These are phyloP conservation scores for Listrodromus nycthemerus DNA, from an alignment of 2,888 invertebrate species.

Conservation along the genomic window DNA sequence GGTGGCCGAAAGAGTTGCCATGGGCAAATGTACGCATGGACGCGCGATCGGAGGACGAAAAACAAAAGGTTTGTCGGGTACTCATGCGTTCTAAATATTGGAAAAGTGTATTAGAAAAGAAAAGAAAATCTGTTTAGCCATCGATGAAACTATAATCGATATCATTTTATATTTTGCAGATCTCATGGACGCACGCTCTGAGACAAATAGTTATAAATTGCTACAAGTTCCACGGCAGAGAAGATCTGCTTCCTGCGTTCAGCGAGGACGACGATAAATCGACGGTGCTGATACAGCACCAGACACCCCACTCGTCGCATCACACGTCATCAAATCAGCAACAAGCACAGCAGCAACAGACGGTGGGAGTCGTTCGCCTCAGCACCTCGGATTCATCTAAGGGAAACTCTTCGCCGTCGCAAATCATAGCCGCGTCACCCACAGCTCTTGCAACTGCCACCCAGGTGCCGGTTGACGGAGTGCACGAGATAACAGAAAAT, in stretches of 20 bases:
- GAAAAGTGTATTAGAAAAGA: constrained; percentile 7
- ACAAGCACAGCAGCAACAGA: constrained; percentile 78
- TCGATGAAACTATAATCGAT: too few relatives aligned
- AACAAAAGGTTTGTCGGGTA: constrained; percentile 91
- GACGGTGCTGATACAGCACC: constrained; percentile 86
- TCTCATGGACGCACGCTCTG: constrained; percentile 98
- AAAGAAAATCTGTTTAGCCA: background rate
- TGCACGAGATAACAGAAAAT: constrained; percentile 68
- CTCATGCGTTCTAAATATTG: constrained; percentile 19
- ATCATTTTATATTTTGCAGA: constrained; percentile 86
- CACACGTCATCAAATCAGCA: constrained; percentile 74
- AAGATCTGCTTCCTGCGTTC: constrained; percentile 97
- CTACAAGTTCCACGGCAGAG: constrained; percentile 98
- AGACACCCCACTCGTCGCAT: constrained; percentile 81
- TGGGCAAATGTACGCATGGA: constrained; percentile 99
- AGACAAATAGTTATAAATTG: constrained; percentile 98
- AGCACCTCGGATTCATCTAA: constrained; percentile 83
- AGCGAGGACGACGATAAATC: constrained; percentile 95
- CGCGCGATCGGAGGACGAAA: constrained; percentile 97
- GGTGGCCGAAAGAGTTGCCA: constrained; percentile 99
- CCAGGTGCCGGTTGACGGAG: constrained; percentile 83
- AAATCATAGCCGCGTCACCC: constrained; percentile 83
- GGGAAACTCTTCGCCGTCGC: constrained; percentile 84
- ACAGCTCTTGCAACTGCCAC: constrained; percentile 83
- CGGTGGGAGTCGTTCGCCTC: constrained; percentile 84